Percentiles rank a stretch among this genome's conserved stretches.
Evolutionary conservation across 2,113 vertebrate species (phyloP).

Genomic region (Myiopsitta monachus): DNA sequence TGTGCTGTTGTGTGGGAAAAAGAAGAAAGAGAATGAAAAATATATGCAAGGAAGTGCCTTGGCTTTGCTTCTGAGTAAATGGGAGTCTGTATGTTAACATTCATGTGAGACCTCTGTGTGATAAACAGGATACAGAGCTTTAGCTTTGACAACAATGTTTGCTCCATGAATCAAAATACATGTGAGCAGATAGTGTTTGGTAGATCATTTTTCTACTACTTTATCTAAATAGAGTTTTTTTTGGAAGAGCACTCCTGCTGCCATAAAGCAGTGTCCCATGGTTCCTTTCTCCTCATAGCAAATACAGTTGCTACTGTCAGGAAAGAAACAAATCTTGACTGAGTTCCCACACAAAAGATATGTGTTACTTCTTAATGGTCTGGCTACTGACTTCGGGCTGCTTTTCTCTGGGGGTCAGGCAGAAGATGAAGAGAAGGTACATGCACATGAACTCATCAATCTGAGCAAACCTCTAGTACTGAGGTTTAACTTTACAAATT

Average conservation of each 20-base stretch:
- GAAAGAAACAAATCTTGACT: neutral
- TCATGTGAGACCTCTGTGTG: neutral
- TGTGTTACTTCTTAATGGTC: neutral
- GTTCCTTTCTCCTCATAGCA: neutral
- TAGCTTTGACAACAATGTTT: neutral
- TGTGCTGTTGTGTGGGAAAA: neutral
- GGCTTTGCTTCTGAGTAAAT: neutral
- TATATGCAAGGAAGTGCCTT: neutral
- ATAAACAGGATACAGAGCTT: neutral
- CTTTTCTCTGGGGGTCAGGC: neutral
- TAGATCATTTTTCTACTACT: neutral
- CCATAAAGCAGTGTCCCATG: neutral
- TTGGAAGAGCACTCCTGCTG: neutral
- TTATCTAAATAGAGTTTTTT: neutral
- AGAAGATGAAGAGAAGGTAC: neutral
- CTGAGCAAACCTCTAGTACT: neutral
- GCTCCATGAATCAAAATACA: neutral
- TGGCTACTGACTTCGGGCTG: neutral
- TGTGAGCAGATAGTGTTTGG: neutral
- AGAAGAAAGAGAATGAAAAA: neutral
- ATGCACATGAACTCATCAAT: neutral
- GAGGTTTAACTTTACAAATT: neutral
- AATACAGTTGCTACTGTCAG: neutral
- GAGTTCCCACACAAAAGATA: neutral
- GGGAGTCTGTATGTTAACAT: neutral